Percentiles rank a stretch among this genome's conserved stretches.
Conservation (phyloP, 2,797 vertebrate species). For the Acanthurus lineatus region DNA sequence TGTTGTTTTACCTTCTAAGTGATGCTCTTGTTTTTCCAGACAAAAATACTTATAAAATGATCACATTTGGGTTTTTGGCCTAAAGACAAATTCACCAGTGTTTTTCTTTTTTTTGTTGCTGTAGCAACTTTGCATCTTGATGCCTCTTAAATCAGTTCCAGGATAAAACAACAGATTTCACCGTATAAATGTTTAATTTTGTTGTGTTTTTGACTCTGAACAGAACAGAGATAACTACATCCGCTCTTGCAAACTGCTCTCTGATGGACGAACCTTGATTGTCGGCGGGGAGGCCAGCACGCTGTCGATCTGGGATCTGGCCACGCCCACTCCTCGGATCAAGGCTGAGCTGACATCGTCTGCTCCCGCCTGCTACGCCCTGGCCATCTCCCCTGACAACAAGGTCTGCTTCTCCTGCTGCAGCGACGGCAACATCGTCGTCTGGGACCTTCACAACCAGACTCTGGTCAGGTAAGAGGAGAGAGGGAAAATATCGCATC, state of each 20-base stretch:
- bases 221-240: conserved; percentile 86
- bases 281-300: conserved; percentile 85
- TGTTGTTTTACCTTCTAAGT: conserved; percentile 39
- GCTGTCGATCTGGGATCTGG: conserved; percentile 84
- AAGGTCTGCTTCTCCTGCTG: conserved; percentile 94
- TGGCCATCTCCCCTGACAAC: conserved; percentile 85
- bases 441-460: conserved; percentile 85
- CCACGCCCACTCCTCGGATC: conserved; percentile 83
- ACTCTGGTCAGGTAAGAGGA: conserved; percentile 78
- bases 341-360: conserved; percentile 84
- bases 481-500: background rate
- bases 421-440: conserved; percentile 88
- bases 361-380: conserved; percentile 82
- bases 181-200: conserved; percentile 14
- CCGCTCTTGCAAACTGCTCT: conserved; percentile 84
- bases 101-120: conserved; percentile 29
- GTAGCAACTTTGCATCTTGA: background rate
- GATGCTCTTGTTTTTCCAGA: conserved; percentile 27
- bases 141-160: conserved; percentile 15
- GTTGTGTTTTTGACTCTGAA: conserved; percentile 25
- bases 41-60: conserved; percentile 40
- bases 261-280: conserved; percentile 82
- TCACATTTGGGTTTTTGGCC: conserved; percentile 38
- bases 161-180: background rate
- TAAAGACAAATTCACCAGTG: conserved; percentile 35